Base-by-base conservation (phyloP, 2,888 invertebrate genomes). In the Hoplodrina blanda region DNA sequence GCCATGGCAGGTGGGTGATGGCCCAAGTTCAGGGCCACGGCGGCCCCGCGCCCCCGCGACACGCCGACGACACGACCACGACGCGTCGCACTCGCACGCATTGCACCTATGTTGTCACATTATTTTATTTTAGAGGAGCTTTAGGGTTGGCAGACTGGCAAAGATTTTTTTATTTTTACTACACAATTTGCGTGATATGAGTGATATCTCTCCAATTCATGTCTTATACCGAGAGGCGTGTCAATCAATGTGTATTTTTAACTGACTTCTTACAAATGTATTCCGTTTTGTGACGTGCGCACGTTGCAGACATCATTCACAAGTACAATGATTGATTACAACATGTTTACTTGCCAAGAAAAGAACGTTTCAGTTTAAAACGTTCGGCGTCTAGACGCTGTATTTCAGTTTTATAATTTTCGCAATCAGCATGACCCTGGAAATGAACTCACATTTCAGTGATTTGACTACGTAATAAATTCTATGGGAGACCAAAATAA, bases 11-110 rank as follows among this genome's bases (percentile, higher is more conserved):
- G 76, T 66, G 65, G 79, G 50, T 60, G 54, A 44, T 61, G 71
- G 67, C 49, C 55, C 76, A 84, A 82, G 84, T 84, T 84, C 84
- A 84, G 67, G 84, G 82, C 60, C 78, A 55, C 61, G 56, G n/a
- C 41, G 52, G 52, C 62, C 53, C 50, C 56, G 33, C 50, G 37
- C 17, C 30, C 53, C 46, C 15, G 46, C 62, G 59, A 10, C 25
- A 1, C 72, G 52, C 44, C 37, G 11, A 4, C 67, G 69, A 55
- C 33, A 64, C 63, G 49, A 72, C 44, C 11, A 59, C 73, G 76
- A 59, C 74, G 52, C 68, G 57, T 57, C 50, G 60, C 65, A 37
- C 66, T 55, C 67, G 41, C 80, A 78, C 79, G 76, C 69, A 53
- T n/a, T 65, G 69, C 70, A 72, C 57, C 60, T 70, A 83, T 75